Evolutionary conservation across 2,797 vertebrate species (phyloP).

Genomic region (Phoeniculus purpureus): DNA sequence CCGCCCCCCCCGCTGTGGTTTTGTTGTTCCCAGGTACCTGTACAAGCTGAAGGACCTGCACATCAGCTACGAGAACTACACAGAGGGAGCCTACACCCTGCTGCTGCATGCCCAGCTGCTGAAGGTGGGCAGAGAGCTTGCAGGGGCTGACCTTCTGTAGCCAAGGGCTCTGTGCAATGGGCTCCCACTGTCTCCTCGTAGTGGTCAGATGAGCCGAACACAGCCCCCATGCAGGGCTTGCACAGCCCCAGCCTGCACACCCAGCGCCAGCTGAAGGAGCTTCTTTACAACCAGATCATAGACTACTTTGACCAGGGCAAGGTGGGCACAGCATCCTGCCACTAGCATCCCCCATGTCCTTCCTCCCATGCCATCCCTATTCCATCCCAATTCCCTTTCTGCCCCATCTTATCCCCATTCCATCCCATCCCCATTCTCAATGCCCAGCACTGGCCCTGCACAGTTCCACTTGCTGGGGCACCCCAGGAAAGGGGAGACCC

Average conservation of each 20-base stretch:
- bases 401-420: neutral
- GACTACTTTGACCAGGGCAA: constrained; percentile 68
- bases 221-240: neutral
- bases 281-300: constrained; percentile 65
- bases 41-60: constrained; percentile 72
- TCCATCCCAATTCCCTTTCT: too few relatives aligned
- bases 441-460: neutral
- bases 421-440: neutral
- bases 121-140: neutral
- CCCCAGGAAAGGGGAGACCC: too few relatives aligned
- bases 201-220: constrained; percentile 55
- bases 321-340: neutral
- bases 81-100: constrained; percentile 67
- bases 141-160: rapidly evolving
- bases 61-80: constrained; percentile 68
- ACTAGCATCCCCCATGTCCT: too few relatives aligned
- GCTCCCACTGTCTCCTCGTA: neutral
- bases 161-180: neutral
- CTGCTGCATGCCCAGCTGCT: constrained; percentile 65
- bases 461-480: rapidly evolving
- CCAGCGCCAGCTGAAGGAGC: constrained; percentile 70
- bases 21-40: constrained; percentile 33
- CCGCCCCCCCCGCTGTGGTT: rapidly evolving
- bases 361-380: too few relatives aligned
- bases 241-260: constrained; percentile 26